Conservation (phyloP, 2,797 vertebrate genomes). For the Anas bernieri region DNA sequence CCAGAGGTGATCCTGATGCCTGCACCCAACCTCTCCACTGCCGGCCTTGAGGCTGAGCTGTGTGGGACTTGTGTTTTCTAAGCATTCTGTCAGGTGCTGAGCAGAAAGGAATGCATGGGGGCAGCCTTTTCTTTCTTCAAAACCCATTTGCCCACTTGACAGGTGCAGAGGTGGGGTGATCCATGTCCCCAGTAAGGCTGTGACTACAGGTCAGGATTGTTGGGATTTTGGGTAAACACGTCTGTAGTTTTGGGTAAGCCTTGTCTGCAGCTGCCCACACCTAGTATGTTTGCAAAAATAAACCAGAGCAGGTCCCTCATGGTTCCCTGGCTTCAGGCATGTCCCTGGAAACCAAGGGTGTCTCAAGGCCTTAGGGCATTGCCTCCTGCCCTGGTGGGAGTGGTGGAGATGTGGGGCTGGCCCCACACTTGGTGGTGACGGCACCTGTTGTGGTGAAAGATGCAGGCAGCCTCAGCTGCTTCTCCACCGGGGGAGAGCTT, state of each 20-base stretch:
- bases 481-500: background rate
- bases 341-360: background rate
- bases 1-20: background rate
- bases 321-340: too few species aligned
- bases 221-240: background rate
- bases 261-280: too few species aligned
- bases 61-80: background rate
- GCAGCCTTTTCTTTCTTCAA: background rate
- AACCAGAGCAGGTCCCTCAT: too few species aligned
- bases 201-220: background rate
- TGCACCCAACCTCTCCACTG: background rate
- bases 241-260: too few species aligned
- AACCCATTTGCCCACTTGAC: background rate
- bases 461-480: background rate
- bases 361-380: background rate
- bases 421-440: background rate
- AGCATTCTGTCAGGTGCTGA: background rate
- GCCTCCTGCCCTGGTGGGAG: fast-evolving
- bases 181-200: fast-evolving
- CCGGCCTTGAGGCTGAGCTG: background rate
- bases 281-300: too few species aligned
- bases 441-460: background rate
- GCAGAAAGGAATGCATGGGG: fast-evolving
- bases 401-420: background rate
- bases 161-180: background rate